A percentile compares a stretch with the other conserved stretches of the same genome.
Evolutionary conservation across 1,140 invertebrate genomes (phyloP).

Genomic region (Neuroterus valhalla): DNA sequence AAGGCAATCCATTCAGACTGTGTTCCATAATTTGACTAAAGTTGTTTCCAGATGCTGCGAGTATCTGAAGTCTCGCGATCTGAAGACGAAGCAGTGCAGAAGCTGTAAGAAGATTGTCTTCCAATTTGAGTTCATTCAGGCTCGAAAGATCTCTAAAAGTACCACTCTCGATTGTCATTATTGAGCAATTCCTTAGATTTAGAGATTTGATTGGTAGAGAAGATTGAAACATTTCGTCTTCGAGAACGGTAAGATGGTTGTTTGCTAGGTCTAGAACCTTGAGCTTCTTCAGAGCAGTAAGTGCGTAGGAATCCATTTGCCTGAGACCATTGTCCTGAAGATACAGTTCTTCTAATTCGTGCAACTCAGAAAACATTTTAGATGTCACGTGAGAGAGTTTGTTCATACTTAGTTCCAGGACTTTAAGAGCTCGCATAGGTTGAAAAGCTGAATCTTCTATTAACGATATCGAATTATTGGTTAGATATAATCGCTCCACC

Average conservation of each 20-base stretch:
- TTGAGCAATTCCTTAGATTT: constrained; percentile 79
- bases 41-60: constrained; percentile 86
- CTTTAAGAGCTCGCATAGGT: constrained; percentile 84
- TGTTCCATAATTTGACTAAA: constrained; percentile 81
- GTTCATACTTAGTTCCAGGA: constrained; percentile 87
- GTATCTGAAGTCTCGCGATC: constrained; percentile 82
- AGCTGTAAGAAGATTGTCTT: constrained; percentile 83
- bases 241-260: constrained; percentile 77
- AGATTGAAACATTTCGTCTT: constrained; percentile 79
- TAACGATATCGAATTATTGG: constrained; percentile 86
- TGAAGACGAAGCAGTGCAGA: constrained; percentile 82
- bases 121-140: constrained; percentile 83
- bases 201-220: constrained; percentile 77
- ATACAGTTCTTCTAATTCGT: constrained; percentile 81
- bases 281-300: constrained; percentile 78
- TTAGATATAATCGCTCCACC: constrained; percentile 87
- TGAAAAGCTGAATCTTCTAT: constrained; percentile 88
- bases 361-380: constrained; percentile 82
- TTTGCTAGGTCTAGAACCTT: constrained; percentile 79
- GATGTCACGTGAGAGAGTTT: constrained; percentile 79
- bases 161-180: constrained; percentile 79
- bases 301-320: constrained; percentile 76
- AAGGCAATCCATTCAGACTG: constrained; percentile 84
- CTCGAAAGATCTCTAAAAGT: constrained; percentile 81
- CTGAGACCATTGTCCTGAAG: constrained; percentile 78